Evolutionary conservation across 1,140 invertebrate genomes (phyloP).

Genomic region (Berghia stephanieae): DNA sequence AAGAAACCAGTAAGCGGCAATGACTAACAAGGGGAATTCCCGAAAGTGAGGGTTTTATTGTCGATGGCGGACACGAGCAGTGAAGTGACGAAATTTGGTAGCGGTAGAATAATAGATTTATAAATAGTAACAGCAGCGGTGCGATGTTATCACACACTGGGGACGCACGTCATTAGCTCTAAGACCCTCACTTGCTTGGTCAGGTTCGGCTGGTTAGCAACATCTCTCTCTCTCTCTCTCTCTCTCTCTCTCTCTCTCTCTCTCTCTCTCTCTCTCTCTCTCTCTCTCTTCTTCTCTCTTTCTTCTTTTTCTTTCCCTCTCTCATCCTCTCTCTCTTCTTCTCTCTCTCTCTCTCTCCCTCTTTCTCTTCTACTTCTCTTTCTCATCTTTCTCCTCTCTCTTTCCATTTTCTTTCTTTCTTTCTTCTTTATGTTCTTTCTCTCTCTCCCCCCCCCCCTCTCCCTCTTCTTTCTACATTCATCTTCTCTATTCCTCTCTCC

Average conservation of each 20-base stretch:
- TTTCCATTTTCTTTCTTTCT: neutral
- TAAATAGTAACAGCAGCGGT: too few relatives aligned
- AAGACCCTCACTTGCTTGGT: too few relatives aligned
- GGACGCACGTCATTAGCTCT: too few relatives aligned
- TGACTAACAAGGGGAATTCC: too few relatives aligned
- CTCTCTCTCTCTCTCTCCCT: neutral
- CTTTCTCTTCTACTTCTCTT: neutral
- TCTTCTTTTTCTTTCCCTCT: neutral
- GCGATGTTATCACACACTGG: too few relatives aligned
- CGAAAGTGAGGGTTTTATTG: too few relatives aligned
- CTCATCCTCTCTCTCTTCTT: neutral
- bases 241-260: neutral
- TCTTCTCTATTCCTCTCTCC: conserved; percentile 17
- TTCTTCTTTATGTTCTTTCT: neutral
- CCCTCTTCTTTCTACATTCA: neutral
- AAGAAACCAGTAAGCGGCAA: neutral
- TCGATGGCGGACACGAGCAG: too few relatives aligned
- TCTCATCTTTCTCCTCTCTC: neutral
- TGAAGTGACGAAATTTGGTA: neutral
- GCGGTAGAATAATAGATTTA: too few relatives aligned
- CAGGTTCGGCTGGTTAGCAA: neutral
- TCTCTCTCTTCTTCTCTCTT: too few relatives aligned
- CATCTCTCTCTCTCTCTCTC: neutral
- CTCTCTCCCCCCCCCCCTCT: neutral
- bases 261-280: neutral